Base-by-base conservation (phyloP, 2,888 invertebrate genomes). In the Urechis unicinctus region DNA sequence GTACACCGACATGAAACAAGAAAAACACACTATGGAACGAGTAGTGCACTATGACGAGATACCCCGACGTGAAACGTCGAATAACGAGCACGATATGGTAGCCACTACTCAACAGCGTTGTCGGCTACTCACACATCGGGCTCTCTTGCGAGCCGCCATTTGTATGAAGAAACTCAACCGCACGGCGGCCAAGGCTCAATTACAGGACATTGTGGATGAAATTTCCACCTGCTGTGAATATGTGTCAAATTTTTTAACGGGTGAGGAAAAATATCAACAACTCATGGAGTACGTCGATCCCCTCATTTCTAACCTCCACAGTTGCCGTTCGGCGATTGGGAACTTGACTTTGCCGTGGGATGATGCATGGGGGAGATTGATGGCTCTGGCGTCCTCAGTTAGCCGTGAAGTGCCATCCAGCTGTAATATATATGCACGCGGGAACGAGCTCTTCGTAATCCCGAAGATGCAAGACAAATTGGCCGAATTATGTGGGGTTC, bases 271-370 rank as follows among this genome's bases (percentile, higher is more conserved):
- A 13, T 44, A 56, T 21, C 52, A 51, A 9, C 49, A 55, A 30
- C 47, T 64, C n/a, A 30, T 42, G 6, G 47, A 46, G 36, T 43
- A 51, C 42, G 30, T 53, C 4, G 60, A 64, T 13, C 58, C 59
- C 1, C 29, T 61, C 5, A n/a, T 61, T 21, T 47, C 53, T 9
- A 64, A 64, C 47, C 54, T 64, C 24, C 57, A 58, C 29, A 29
- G 53, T 41, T 64, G 58, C 47, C 48, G 55, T 4, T 31, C 30
- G 26, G 51, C 51, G 29, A 22, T 63, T 17, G 57, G 43, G 1
- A 58, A 64, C 57, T 56, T 60, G 43, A 58, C 58, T n/a, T 62
- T 63, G 25, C 46, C 59, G 9, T 64, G 64, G 64, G 64, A 64
- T 51, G 64, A 64, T 41, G 62, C 53, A 2, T 64, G 64, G 64